phyloP scores from a whole-genome alignment of 2,888 invertebrate genomes.

The Cataglyphis livida region DNA sequence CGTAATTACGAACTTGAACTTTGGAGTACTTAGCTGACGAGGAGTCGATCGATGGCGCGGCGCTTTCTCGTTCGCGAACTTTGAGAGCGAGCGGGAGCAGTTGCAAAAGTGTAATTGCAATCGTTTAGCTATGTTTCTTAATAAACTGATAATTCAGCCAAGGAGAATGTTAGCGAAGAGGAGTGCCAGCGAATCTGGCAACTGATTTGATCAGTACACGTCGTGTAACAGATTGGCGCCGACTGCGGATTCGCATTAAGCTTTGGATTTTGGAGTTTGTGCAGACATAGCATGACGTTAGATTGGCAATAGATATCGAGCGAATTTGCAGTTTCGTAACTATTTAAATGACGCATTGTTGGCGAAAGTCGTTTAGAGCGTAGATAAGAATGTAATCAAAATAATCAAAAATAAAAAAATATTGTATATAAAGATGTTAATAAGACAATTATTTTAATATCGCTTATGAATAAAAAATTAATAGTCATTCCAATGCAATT shows the following conservation, averaged over 20 bases:
- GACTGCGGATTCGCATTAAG: neutral
- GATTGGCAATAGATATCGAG: constrained; percentile 17
- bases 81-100: constrained; percentile 10
- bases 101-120: constrained; percentile 30
- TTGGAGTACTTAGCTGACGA: constrained; percentile 28
- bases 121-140: constrained; percentile 25
- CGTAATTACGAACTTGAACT: constrained; percentile 53
- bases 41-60: constrained; percentile 24
- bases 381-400: neutral
- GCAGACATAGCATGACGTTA: neutral
- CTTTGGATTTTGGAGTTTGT: neutral
- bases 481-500: neutral
- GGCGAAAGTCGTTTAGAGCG: neutral
- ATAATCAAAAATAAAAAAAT: neutral
- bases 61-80: constrained; percentile 17
- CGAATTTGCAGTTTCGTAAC: constrained; percentile 1
- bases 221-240: neutral
- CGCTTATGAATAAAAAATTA: neutral
- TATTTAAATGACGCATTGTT: neutral
- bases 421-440: neutral
- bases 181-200: neutral
- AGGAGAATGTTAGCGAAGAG: neutral
- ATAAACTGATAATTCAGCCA: constrained; percentile 26
- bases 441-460: neutral
- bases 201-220: neutral